phyloP scores from a whole-genome alignment of 92 coral and sea anemone genomes.

The Phymanthus crucifer region DNA sequence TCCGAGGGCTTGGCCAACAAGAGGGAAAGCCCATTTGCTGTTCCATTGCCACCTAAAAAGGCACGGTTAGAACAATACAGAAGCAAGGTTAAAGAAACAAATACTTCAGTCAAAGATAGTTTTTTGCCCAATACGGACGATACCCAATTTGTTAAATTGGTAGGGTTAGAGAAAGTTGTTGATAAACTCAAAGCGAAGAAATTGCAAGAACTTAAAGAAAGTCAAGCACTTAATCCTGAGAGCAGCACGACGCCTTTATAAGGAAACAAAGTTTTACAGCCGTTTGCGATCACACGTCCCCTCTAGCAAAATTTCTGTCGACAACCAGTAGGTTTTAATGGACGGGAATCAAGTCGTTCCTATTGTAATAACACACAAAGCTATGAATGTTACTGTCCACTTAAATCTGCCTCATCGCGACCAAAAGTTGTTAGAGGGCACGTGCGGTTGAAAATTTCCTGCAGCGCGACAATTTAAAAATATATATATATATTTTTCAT shows the following conservation, averaged over 20 bases:
- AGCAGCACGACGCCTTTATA: background rate
- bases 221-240: background rate
- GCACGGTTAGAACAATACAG: conserved; percentile 16
- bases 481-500: background rate
- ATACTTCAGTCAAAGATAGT: conserved; percentile 47
- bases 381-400: too few relatives aligned
- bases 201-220: background rate
- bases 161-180: conserved; percentile 92
- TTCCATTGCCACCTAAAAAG: conserved; percentile 83
- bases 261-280: background rate
- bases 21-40: conserved; percentile 58
- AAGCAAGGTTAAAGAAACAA: conserved; percentile 37
- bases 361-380: too few relatives aligned
- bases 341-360: too few relatives aligned
- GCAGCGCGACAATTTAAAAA: too few relatives aligned
- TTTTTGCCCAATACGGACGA: conserved; percentile 88
- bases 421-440: too few relatives aligned
- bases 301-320: too few relatives aligned
- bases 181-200: conserved; percentile 49
- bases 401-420: too few relatives aligned
- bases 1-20: conserved; percentile 4
- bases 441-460: too few relatives aligned
- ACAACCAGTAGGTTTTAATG: too few relatives aligned
- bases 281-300: too few relatives aligned
- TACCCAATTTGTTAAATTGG: conserved; percentile 70